Base-by-base conservation (phyloP, 2,797 vertebrate genomes). In the Tinamus major region DNA sequence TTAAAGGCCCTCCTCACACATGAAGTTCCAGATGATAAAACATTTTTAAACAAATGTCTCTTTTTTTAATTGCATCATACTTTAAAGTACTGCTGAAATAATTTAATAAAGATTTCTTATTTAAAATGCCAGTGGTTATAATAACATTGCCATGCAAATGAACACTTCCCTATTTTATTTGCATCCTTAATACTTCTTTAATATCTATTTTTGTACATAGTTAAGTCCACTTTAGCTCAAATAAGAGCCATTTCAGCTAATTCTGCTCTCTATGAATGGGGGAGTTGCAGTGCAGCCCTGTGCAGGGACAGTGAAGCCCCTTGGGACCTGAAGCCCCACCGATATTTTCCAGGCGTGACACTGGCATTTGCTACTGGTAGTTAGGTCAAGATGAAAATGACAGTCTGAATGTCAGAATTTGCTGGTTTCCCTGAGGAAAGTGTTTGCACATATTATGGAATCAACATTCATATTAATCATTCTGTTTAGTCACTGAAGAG, bases 221-320 rank as follows among this genome's bases (percentile, higher is more conserved):
- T 42, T 49, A 12, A 49, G 11, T 35, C 64, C 9, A 9, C 31
- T 10, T 48, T 6, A 39, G 29, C 27, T 42, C 4, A 79, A 78
- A n/a, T 31, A 51, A 37, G 39, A 37, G 31, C 64, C 41, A 3
- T 46, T 67, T 21, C 23, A 8, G 23, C 42, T 23, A 23, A 26
- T 35, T 7, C 37, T 58, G 9, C 10, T 53, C 35, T 20, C 64
- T 23, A 0, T 1, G 23, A 48, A 48, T 9, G 20, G 20, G 46
- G 46, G 20, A 48, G 59, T 15, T 2, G 16, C 29, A 17, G 0
- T 1, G 18, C n/a, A 48, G 59, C 23, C 48, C 46, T 0, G 1
- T 3, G 13, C 2, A 0, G 20, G 51, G 16, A 56, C 41, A 48
- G 27, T 55, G 48, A 7, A 5, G 31, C 10, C 16, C 2, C 33